These are phyloP conservation scores for Lasioglossum calceatum DNA, from an alignment of 2,888 invertebrate species.

Conservation along the genomic window DNA sequence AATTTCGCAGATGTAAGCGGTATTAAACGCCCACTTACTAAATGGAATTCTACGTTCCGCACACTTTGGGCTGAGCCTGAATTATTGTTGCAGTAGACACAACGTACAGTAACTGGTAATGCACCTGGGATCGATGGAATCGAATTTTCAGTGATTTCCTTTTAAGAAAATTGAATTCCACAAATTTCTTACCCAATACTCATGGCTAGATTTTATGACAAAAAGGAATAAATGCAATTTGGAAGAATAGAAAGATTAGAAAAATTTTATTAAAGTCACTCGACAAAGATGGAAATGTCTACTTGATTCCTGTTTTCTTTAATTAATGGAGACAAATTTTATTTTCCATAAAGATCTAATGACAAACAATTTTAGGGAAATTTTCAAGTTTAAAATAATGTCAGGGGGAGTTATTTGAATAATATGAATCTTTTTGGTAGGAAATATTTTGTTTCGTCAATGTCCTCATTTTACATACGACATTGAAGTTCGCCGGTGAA, in stretches of 20 bases:
- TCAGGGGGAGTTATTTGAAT: neutral
- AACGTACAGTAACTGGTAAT: neutral
- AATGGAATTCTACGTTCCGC: neutral
- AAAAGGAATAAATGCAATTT: neutral
- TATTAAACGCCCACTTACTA: neutral
- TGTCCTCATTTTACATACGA: neutral
- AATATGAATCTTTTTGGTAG: neutral
- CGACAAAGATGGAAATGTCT: too few species aligned
- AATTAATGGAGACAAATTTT: neutral
- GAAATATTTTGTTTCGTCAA: neutral
- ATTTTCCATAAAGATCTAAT: neutral
- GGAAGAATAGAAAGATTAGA: neutral
- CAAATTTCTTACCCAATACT: neutral
- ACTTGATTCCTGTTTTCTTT: neutral
- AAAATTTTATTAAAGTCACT: neutral
- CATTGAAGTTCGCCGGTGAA: constrained; percentile 18
- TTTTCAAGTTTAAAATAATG: too few species aligned
- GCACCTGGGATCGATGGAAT: neutral
- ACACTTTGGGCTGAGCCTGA: neutral
- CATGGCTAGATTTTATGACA: neutral
- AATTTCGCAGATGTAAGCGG: neutral
- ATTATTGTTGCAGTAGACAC: neutral
- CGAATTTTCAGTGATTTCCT: neutral
- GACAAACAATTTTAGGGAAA: too few species aligned
- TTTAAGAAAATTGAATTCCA: neutral